These are phyloP conservation scores for Coluber constrictor DNA, from an alignment of 2,797 vertebrate species.

Conservation along the genomic window DNA sequence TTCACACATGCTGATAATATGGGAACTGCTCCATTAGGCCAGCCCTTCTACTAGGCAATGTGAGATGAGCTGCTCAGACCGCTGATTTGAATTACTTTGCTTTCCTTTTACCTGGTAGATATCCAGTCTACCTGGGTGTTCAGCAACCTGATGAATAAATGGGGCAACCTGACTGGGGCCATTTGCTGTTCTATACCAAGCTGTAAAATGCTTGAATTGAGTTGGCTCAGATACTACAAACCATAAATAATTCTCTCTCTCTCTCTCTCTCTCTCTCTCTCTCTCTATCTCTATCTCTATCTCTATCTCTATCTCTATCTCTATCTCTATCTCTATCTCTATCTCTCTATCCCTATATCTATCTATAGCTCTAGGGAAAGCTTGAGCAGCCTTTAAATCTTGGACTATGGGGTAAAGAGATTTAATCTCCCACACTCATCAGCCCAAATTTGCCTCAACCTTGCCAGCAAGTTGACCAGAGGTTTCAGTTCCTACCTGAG, in stretches of 20 bases:
- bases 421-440: background rate
- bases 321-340: no score
- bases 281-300: no score
- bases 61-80: background rate
- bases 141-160: background rate
- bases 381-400: background rate
- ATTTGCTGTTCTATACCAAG: background rate
- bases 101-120: background rate
- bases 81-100: background rate
- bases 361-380: background rate
- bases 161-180: background rate
- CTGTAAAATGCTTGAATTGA: background rate
- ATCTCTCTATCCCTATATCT: no score
- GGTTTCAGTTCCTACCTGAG: background rate
- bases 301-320: no score
- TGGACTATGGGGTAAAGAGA: background rate
- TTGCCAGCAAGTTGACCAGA: background rate
- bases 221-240: background rate
- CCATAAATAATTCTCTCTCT: background rate
- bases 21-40: background rate
- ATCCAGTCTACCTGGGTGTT: background rate
- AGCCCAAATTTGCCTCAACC: background rate
- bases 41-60: background rate
- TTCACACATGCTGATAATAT: background rate
- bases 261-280: background rate